Evolutionary conservation across 2,888 invertebrate genomes (phyloP), one percentile per base, ranked within the genome.

Genomic region (Cataglyphis albicans): DNA sequence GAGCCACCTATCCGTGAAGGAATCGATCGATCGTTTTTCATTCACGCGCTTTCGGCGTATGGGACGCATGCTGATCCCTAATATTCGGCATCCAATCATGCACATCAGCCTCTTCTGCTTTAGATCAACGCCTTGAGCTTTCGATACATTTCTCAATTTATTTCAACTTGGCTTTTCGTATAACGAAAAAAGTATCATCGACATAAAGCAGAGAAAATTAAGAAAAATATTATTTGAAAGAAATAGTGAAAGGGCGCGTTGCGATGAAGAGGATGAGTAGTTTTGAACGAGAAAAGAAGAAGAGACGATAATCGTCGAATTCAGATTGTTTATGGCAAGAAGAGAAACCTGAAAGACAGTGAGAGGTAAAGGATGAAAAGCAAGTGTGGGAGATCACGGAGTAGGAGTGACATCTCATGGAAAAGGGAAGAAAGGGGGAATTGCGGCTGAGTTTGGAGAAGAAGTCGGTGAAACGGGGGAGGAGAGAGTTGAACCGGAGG

Each of bases 1-100:
- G 84, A 80, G 87, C 86, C 89, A 83, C 85, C 86, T 89, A 84
- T 59, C 25, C 84, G 78, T 81, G 64, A 64, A 73, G 55, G 86
- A 86, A 91, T 92, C 92, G 91, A 91, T 92, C 78, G 86, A 18
- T 81, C 80, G 82, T 92, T 91, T 91, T 91, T 91, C 92, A 92
- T 92, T 92, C 91, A 92, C 89, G 67, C 86, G 87, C 74, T 84
- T 84, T 83, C 57, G 83, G 80, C 85, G 81, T 81, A 82, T 83
- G 82, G 81, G 70, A 82, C 84, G 73, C 63, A 75, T 59, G 29
- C 38, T 29, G 59, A 35, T 32, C 25, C 35, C 44, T 12, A 35
- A 32, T 78, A 59, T 70, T 78, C 32, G 70, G 59, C 35, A 35
- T 35, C 78, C 59, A 44, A 80, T 80, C 72, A 48, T 59, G 72